Evolutionary conservation across 64 coral and sea anemone genomes (phyloP).

Genomic region (Porites lutea): DNA sequence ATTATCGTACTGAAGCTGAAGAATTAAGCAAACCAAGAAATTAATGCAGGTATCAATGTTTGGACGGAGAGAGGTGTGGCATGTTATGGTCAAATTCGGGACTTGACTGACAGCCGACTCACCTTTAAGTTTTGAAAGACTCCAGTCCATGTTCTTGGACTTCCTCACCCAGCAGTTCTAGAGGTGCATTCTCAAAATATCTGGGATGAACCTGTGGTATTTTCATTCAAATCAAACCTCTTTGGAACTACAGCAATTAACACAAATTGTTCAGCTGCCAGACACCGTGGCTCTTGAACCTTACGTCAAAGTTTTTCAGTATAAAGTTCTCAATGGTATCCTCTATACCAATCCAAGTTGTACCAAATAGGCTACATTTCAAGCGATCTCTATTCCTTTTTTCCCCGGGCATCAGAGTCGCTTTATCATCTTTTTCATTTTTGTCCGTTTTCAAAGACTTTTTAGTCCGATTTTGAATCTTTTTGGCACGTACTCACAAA

Average conservation of each 20-base stretch:
- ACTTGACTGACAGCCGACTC: too few relatives aligned
- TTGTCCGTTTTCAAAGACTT: neutral
- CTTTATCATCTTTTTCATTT: neutral
- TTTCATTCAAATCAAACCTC: too few relatives aligned
- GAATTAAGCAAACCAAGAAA: too few relatives aligned
- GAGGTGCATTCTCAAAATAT: too few relatives aligned
- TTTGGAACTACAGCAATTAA: neutral
- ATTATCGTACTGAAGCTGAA: too few relatives aligned
- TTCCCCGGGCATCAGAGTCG: neutral
- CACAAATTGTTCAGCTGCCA: neutral
- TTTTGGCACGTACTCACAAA: neutral
- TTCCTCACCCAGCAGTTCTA: too few relatives aligned
- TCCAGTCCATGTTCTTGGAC: too few relatives aligned
- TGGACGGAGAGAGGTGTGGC: too few relatives aligned
- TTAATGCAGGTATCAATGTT: too few relatives aligned
- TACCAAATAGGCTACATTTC: slow-evolving; percentile 18
- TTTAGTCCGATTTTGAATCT: slow-evolving; percentile 9
- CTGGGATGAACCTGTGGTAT: too few relatives aligned
- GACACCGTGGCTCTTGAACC: neutral
- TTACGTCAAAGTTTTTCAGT: slow-evolving; percentile 25
- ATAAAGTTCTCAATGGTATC: slow-evolving; percentile 12
- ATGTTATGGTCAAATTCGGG: too few relatives aligned
- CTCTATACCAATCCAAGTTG: slow-evolving; percentile 17
- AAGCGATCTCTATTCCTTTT: neutral
- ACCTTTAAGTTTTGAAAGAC: too few relatives aligned